Evolutionary conservation across 2,888 invertebrate genomes (phyloP).

Genomic region (Smittia sp.): DNA sequence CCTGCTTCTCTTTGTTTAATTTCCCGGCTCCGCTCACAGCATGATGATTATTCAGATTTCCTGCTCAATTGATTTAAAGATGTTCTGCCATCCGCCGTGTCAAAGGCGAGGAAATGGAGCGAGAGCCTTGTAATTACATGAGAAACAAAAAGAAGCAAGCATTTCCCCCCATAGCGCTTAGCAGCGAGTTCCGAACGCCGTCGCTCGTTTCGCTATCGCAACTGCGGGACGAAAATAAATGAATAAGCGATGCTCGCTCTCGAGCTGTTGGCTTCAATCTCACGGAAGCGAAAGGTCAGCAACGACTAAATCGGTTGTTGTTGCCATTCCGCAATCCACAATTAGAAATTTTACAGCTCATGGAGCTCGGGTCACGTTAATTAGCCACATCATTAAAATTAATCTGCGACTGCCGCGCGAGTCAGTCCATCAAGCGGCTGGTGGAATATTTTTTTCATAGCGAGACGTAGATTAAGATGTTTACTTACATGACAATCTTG

Average conservation of each 20-base stretch:
- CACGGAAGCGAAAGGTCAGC: background rate
- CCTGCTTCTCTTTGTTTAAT: background rate
- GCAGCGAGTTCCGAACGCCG: background rate
- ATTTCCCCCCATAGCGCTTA: background rate
- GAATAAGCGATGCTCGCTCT: background rate
- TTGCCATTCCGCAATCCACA: background rate
- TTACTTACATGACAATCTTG: background rate
- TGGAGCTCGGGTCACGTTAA: slow-evolving; percentile 13
- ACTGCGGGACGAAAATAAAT: background rate
- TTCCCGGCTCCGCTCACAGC: background rate
- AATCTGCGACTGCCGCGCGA: background rate
- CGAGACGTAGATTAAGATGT: too few relatives aligned
- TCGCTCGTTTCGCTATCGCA: background rate
- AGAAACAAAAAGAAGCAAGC: background rate
- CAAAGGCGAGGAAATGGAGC: background rate
- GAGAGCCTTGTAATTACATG: background rate
- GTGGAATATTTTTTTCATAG: too few relatives aligned
- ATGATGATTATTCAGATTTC: slow-evolving; percentile 21
- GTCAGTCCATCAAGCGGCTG: too few relatives aligned
- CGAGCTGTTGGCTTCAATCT: background rate
- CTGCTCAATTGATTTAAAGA: slow-evolving; percentile 29
- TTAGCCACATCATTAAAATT: slow-evolving; percentile 14
- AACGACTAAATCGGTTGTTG: background rate
- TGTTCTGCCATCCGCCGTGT: background rate
- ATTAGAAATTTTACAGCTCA: slow-evolving; percentile 12